Evolutionary conservation across 2,888 invertebrate species (phyloP), one percentile per base, ranked within the genome.

Genomic region (Gortyna flavago): DNA sequence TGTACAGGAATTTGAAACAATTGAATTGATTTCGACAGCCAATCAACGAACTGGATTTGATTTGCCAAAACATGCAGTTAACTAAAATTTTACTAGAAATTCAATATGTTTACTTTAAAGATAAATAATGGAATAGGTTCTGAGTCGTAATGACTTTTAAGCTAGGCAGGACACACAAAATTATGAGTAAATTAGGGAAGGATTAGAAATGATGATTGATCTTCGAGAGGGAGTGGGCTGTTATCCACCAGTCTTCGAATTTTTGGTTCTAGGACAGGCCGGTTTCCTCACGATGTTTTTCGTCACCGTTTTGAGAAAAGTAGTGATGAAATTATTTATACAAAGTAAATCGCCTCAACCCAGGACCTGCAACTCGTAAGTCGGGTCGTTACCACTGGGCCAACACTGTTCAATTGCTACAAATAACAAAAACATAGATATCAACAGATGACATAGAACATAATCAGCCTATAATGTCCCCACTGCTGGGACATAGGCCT

Each of bases 21-120:
- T 72, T 54, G 64, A 75, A 82, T 75, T 85, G 85, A 85, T 85
- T 82, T 71, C 18, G 71, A 75, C 82, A 48, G 67, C 54, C 64
- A 82, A 81, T 81, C 70, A 82, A 59, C 71, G 57, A 61, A n/a
- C 57, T 41, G 66, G 32, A n/a, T n/a, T 71, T 81, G 57, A 85
- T 85, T 85, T 85, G 38, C 11, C 44, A 68, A 68, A 75, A 68
- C 54, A 71, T 64, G 59, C 18, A 67, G 16, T 25, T 64, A 57
- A 16, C 51, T 74, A 41, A 67, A 80, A 62, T 67, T 57, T 44
- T 7, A 59, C 4, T 44, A 21, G 25, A 18, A 77, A 57, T 78
- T 78, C 4, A 18, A 61, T 3, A 5, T 57, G 32, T 68, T 32
- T 68, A 16, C 8, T 67, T 67, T 66, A 21, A 18, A 38, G 5